Evolutionary conservation across 2,797 vertebrate species (phyloP).

Genomic region (Leucoraja ocellata): DNA sequence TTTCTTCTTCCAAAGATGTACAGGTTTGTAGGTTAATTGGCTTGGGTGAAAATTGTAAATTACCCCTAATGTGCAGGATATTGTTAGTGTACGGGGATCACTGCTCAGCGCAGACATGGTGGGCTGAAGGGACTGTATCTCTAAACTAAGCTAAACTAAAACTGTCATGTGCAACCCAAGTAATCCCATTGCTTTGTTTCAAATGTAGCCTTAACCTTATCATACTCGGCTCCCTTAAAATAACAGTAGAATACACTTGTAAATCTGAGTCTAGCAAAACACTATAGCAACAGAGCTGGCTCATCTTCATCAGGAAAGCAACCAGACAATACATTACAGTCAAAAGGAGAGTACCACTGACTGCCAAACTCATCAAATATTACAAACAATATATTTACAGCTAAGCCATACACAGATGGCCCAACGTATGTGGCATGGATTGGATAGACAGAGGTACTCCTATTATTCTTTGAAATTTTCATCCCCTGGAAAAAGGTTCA

Average conservation of each 20-base stretch:
- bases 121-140: no score
- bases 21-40: no score
- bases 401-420: neutral
- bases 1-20: no score
- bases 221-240: neutral
- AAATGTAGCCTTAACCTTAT: neutral
- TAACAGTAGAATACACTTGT: neutral
- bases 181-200: neutral
- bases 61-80: no score
- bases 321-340: neutral
- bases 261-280: neutral
- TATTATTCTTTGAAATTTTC: no score
- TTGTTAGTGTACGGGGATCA: no score
- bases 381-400: no score
- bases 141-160: no score
- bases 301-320: neutral
- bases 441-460: no score
- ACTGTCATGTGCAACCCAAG: neutral
- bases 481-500: no score
- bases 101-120: no score
- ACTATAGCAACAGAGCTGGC: neutral
- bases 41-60: no score
- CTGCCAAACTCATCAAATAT: neutral
- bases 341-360: neutral
- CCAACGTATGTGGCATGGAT: neutral